Base-by-base conservation (phyloP, 1,140 invertebrate genomes). In the Nasonia giraulti region DNA sequence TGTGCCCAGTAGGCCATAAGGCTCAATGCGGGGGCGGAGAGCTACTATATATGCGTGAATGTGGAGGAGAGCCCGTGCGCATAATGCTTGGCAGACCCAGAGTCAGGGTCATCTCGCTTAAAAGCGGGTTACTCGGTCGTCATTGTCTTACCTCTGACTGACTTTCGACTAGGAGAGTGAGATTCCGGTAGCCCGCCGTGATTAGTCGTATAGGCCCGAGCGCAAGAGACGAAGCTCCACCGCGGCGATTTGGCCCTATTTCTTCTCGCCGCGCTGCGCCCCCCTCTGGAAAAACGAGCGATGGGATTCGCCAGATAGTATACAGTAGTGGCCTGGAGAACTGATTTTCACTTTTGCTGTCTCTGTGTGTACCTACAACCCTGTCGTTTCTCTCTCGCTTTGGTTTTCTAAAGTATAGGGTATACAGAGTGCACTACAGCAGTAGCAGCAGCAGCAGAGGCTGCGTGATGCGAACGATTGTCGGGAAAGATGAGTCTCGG, bases 51-150 rank as follows among this genome's bases (percentile, higher is more conserved):
- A 62, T 86, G 85, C 85, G 44, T 66, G 75, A 88, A 88, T 86
- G 55, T 79, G 81, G 68, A 87, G 87, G 68, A 85, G 69, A 66
- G 71, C 62, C 33, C 33, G 33, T 37, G 74, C 17, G 69, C 86
- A 88, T 88, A 84, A 84, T 86, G 85, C 62, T 47, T 85, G 87
- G 87, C 79, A 86, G 87, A 40, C 75, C 20, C 20, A 33, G 33
- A 74, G 86, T 76, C 83, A 71, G 55, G 84, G 87, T 66, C 78
- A 76, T 44, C 66, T 76, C 82, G 62, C 69, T 69, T 81, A 80
- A 87, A 90, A 89, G 87, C 87, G 86, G 89, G 89, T 91, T 90
- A 92, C 85, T 90, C 88, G 90, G 88, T 91, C 89, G 89, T 87
- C 78, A 85, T 86, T 89, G 86, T 80, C 47, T 7, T 12, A 2